Percentiles rank a stretch among this genome's conserved stretches.
phyloP scores from a whole-genome alignment of 2,888 invertebrate genomes.

The Brachylomia viminalis region DNA sequence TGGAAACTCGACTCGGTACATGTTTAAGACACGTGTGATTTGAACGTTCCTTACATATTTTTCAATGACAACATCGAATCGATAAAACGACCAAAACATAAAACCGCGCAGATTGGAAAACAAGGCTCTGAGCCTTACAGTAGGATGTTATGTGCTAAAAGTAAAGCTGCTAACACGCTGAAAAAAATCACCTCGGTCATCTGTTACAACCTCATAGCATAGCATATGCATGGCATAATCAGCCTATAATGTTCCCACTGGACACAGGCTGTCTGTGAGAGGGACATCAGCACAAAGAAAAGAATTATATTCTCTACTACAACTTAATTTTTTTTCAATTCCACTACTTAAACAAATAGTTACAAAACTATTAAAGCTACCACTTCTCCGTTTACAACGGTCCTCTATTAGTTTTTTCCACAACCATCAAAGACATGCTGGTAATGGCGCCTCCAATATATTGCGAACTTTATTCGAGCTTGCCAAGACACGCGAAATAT shows the following conservation, averaged over 20 bases:
- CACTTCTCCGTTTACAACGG: not conserved
- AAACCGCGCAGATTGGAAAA: not conserved
- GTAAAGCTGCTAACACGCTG: not conserved
- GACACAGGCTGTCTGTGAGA: not conserved
- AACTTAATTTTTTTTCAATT: no score
- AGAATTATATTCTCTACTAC: not conserved
- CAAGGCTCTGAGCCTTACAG: not conserved
- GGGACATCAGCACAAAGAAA: not conserved
- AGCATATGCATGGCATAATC: no score
- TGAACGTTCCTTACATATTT: not conserved
- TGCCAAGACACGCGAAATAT: constrained; percentile 62
- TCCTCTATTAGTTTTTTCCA: constrained; percentile 19
- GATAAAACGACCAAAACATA: not conserved
- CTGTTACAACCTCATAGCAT: no score
- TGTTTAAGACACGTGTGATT: not conserved
- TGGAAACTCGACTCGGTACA: not conserved
- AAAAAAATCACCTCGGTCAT: not conserved
- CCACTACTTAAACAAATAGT: not conserved
- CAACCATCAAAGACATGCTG: constrained; percentile 16
- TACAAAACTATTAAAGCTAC: not conserved
- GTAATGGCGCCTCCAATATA: constrained; percentile 63
- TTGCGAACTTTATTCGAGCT: constrained; percentile 58
- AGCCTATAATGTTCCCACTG: no score
- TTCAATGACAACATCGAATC: not conserved
- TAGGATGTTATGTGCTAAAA: not conserved